A percentile compares a stretch with the other conserved stretches of the same genome.
Conservation (phyloP, 2,113 vertebrate genomes). For the Delphinus delphis region DNA sequence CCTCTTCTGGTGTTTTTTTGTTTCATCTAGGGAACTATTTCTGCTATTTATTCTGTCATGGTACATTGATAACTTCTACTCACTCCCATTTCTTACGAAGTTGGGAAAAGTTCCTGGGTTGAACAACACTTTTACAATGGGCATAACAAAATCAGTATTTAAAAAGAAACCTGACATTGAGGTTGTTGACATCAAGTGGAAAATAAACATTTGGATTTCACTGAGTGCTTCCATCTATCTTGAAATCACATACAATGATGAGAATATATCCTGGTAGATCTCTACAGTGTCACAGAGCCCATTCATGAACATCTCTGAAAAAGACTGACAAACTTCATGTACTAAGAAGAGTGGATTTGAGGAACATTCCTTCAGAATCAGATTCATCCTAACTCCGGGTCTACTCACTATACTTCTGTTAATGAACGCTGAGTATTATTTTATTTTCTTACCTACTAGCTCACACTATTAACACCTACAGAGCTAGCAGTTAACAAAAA, state of each 20-base stretch:
- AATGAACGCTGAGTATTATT: neutral
- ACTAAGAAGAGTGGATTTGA: neutral
- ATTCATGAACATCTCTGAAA: neutral
- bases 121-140: neutral
- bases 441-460: neutral
- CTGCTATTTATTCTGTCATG: neutral
- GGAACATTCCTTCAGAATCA: neutral
- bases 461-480: neutral
- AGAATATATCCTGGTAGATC: neutral
- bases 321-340: neutral
- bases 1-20: no score
- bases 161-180: neutral
- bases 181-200: neutral
- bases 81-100: neutral
- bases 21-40: no score
- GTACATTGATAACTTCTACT: neutral
- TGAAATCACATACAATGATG: neutral
- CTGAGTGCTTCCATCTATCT: neutral
- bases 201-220: neutral
- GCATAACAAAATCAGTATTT: neutral
- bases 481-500: neutral
- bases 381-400: neutral
- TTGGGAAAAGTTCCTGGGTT: neutral
- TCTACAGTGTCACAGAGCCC: neutral
- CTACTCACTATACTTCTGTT: neutral